Percentiles rank a stretch among this genome's conserved stretches.
Conservation (phyloP, 2,113 vertebrate genomes). For the Laterallus jamaicensis region DNA sequence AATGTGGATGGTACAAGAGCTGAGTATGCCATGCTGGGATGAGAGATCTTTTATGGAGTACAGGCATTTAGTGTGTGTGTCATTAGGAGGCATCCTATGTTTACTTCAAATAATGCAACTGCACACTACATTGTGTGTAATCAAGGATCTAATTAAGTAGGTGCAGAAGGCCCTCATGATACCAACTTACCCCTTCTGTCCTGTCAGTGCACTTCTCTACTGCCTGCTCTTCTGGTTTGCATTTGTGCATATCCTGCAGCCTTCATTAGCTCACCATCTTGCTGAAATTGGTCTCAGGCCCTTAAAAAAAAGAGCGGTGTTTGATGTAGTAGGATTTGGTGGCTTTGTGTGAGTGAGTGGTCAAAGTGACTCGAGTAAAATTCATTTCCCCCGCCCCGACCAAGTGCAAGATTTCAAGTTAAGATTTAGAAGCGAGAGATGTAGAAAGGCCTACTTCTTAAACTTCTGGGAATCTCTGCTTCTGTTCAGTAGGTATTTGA, state of each 20-base stretch:
- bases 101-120: constrained; percentile 2
- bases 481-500: not conserved
- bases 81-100: not conserved
- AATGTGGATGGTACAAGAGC: not conserved
- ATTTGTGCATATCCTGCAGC: not conserved
- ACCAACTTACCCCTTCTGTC: not conserved
- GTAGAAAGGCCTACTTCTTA: not conserved
- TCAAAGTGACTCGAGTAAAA: not conserved
- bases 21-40: not conserved
- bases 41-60: not conserved
- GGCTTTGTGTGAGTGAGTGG: not conserved
- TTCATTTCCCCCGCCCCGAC: not conserved
- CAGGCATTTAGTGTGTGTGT: not conserved
- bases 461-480: not conserved
- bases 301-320: not conserved
- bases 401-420: constrained; percentile 17
- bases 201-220: not conserved
- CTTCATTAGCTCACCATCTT: not conserved
- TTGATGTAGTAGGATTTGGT: constrained; percentile 1
- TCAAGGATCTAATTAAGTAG: not conserved
- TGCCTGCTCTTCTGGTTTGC: not conserved
- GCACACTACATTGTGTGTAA: not conserved
- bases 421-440: constrained; percentile 10
- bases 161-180: not conserved
- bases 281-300: not conserved